A percentile compares a stretch with the other conserved stretches of the same genome.
Evolutionary conservation across 2,888 invertebrate species (phyloP).

Genomic region (Ophion obscuratus): DNA sequence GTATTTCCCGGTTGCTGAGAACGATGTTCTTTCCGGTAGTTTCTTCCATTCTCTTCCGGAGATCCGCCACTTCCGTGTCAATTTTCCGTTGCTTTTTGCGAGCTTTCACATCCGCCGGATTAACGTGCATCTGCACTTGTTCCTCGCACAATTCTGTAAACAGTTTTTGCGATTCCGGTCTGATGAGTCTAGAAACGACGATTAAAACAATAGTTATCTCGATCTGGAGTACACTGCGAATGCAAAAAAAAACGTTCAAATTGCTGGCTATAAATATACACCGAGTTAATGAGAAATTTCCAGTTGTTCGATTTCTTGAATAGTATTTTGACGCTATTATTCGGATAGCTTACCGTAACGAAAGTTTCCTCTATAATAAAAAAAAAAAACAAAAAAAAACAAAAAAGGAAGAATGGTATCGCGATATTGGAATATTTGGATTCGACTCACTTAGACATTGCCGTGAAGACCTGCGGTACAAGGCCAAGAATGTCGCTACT

Average conservation of each 20-base stretch:
- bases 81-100: conserved; percentile 96
- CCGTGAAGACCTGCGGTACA: conserved; percentile 92
- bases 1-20: conserved; percentile 95
- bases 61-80: conserved; percentile 94
- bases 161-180: conserved; percentile 89
- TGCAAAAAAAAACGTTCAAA: neutral
- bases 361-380: neutral
- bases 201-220: conserved; percentile 19
- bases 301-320: neutral
- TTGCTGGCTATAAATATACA: neutral
- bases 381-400: no score
- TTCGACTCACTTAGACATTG: conserved; percentile 86
- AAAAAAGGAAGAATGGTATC: neutral
- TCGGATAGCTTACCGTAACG: neutral
- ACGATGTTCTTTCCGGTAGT: conserved; percentile 93
- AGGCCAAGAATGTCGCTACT: conserved; percentile 95
- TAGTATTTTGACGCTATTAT: neutral
- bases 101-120: conserved; percentile 93
- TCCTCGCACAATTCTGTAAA: conserved; percentile 95
- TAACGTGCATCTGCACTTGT: conserved; percentile 92
- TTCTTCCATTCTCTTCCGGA: conserved; percentile 92
- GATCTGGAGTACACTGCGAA: neutral
- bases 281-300: neutral
- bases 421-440: neutral
- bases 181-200: conserved; percentile 86